Evolutionary conservation across 2,888 invertebrate genomes (phyloP).

Genomic region (Choristoneura rosaceana): DNA sequence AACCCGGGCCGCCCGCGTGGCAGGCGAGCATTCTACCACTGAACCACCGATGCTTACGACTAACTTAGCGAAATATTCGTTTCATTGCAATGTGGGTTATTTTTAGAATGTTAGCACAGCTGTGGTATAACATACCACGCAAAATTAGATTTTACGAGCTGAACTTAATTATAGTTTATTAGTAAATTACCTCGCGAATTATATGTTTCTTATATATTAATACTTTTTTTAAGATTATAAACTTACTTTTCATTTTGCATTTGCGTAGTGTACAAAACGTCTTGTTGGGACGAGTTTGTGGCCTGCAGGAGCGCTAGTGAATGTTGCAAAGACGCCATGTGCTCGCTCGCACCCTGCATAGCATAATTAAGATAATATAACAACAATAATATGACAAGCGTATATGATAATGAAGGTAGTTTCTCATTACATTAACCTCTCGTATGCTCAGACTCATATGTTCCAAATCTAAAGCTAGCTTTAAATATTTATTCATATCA

Average conservation of each 20-base stretch:
- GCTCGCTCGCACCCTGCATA: conserved; percentile 78
- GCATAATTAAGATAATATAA: too few relatives aligned
- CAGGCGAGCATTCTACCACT: conserved; percentile 84
- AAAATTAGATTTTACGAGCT: neutral
- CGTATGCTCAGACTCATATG: too few relatives aligned
- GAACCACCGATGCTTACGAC: conserved; percentile 77
- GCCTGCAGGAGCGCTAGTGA: conserved; percentile 78
- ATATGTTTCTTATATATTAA: neutral
- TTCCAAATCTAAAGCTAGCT: too few relatives aligned
- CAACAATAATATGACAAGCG: too few relatives aligned
- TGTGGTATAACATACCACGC: neutral
- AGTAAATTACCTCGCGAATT: neutral
- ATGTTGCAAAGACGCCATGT: conserved; percentile 80
- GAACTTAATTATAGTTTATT: neutral
- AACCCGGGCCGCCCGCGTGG: conserved; percentile 84
- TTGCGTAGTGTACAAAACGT: conserved; percentile 77
- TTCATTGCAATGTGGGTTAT: neutral
- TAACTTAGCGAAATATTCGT: neutral
- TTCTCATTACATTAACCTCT: too few relatives aligned
- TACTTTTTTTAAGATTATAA: neutral
- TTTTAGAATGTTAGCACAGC: conserved; percentile 8
- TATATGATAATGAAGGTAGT: too few relatives aligned
- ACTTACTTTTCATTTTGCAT: conserved; percentile 78
- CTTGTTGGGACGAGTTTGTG: conserved; percentile 77
- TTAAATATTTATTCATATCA: too few relatives aligned